Evolutionary conservation across 2,888 invertebrate species (phyloP), one percentile per base, ranked within the genome.

Genomic region (Coremacera marginata): DNA sequence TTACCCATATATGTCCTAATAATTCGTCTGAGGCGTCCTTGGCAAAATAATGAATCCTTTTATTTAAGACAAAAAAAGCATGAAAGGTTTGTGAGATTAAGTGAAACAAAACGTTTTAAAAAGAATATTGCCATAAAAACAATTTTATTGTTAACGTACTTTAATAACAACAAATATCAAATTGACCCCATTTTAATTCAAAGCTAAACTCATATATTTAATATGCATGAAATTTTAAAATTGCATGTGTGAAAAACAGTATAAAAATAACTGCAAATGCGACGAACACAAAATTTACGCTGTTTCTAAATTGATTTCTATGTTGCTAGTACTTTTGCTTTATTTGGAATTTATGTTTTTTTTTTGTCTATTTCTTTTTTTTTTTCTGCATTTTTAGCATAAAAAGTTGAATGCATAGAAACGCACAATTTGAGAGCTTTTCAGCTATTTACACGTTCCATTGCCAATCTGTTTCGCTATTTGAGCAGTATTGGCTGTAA

Each of bases 211-310:
- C 44, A 44, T 44, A 34, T 31, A 34, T 70, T 70, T 34, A 22
- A 55, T 16, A 52, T 34, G 19, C 34, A 70, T 70, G 70, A 70
- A 55, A 70, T 55, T 55, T 52, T 31, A 52, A 70, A 70, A 70
- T 55, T 25, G 34, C 27, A 70, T 27, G 70, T 49, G 27, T 25
- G 19, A 55, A 55, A 70, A 31, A 11, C 19, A 16, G 49, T 11
- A 55, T 19, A 19, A 55, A 55, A 55, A 55, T 8, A 55, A 55
- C n/a, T 19, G 22, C n/a, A 55, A 19, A 19, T 22, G 22, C 22
- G 11, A 19, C 9, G 1, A 19, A 55, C n/a, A n/a, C 19, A 55
- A 55, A 19, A 55, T 55, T 9, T 9, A 55, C 55, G 19, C 44
- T 14, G 44, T 44, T 44, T 44, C 14, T 14, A 11, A 44, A 11